Conservation (phyloP, 2,797 vertebrate species). For the Oceanodroma leucorhoa region DNA sequence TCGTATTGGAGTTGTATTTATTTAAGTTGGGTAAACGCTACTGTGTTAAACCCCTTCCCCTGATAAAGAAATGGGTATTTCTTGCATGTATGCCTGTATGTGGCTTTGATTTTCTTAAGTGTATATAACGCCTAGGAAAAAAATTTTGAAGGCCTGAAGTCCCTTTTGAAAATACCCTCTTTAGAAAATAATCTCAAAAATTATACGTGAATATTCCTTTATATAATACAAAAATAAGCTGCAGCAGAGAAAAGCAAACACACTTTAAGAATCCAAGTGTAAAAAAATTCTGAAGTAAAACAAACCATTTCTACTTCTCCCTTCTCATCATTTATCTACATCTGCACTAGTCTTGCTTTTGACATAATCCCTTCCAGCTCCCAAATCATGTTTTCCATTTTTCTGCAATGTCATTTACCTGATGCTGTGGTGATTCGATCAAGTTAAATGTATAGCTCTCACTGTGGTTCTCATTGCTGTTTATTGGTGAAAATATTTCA, state of each 20-base stretch:
- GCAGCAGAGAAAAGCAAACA: not conserved
- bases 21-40: not conserved
- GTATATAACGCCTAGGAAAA: not conserved
- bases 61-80: not conserved
- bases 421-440: not conserved
- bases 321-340: not conserved
- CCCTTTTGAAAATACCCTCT: not conserved
- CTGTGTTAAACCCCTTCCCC: not conserved
- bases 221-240: not conserved
- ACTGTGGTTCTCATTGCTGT: not conserved
- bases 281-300: not conserved
- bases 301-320: not conserved
- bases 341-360: not conserved
- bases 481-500: not conserved
- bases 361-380: not conserved
- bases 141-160: not conserved
- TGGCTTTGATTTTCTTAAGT: not conserved
- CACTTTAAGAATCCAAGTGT: not conserved
- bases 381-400: not conserved
- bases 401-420: not conserved
- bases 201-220: not conserved
- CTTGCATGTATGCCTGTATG: not conserved
- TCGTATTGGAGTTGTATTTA: not conserved
- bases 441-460: not conserved
- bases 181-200: not conserved